These are phyloP conservation scores for Mylabris phalerata DNA, from an alignment of 1,140 invertebrate genomes.

Conservation along the genomic window DNA sequence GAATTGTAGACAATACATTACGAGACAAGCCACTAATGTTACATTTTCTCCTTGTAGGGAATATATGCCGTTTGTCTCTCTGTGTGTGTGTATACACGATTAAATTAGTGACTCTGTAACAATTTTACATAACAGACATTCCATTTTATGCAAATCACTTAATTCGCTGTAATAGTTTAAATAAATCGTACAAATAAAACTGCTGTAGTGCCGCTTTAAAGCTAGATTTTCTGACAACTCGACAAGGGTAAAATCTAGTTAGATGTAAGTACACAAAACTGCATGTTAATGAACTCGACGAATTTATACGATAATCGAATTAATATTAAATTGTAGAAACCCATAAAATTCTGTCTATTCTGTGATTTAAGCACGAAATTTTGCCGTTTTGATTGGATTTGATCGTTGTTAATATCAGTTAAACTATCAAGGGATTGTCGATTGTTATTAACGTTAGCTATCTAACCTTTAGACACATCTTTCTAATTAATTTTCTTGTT, in stretches of 20 bases:
- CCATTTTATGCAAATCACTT: constrained; percentile 14
- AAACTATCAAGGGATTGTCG: no score
- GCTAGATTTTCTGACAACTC: constrained; percentile 14
- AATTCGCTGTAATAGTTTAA: constrained; percentile 17
- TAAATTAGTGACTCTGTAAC: constrained; percentile 12
- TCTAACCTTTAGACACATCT: not conserved
- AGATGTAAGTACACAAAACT: constrained; percentile 10
- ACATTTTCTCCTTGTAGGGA: no score
- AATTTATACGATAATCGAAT: no score
- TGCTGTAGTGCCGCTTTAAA: constrained; percentile 5
- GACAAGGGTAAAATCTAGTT: constrained; percentile 16
- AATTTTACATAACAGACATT: constrained; percentile 1
- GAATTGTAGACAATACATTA: not conserved
- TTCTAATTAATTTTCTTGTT: constrained; percentile 35
- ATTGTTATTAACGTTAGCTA: no score
- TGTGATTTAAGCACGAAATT: no score
- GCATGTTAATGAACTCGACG: constrained; percentile 9
- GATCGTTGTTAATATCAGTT: no score
- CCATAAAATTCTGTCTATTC: no score
- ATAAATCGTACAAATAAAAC: constrained; percentile 17
- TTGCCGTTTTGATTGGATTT: no score
- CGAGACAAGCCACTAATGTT: not conserved
- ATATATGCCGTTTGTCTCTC: no score
- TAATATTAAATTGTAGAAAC: no score
- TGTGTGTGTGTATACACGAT: not conserved